phyloP scores from a whole-genome alignment of 1,140 invertebrate genomes.

The Caenorhabditis inopinata region DNA sequence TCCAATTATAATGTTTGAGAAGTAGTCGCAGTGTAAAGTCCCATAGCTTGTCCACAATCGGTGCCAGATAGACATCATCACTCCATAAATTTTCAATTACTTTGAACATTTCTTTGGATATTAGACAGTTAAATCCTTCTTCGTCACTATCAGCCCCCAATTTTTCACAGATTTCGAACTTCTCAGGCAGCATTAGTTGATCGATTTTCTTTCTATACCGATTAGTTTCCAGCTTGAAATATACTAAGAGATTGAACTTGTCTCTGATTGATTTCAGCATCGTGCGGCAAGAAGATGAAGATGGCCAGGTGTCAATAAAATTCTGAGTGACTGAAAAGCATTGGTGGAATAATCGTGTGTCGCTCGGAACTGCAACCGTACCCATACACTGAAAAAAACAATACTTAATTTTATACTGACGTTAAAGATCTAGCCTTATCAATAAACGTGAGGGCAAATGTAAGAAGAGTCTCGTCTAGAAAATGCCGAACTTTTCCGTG shows the following conservation, averaged over 20 bases:
- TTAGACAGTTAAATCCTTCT: slow-evolving; percentile 44
- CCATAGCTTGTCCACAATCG: slow-evolving; percentile 77
- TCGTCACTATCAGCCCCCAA: slow-evolving; percentile 25
- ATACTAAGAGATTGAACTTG: slow-evolving; percentile 50
- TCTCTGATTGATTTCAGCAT: slow-evolving; percentile 41
- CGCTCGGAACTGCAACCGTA: slow-evolving; percentile 30
- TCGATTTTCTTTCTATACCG: slow-evolving; percentile 9
- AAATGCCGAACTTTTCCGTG: not conserved
- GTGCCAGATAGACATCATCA: slow-evolving; percentile 42
- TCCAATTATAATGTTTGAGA: slow-evolving; percentile 77
- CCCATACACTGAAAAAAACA: slow-evolving; percentile 9
- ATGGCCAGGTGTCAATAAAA: slow-evolving; percentile 36
- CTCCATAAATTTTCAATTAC: slow-evolving; percentile 42
- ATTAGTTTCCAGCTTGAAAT: slow-evolving; percentile 43
- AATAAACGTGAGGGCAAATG: slow-evolving; percentile 41
- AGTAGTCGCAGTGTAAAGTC: slow-evolving; percentile 81
- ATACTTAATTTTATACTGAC: not conserved
- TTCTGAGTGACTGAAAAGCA: not conserved
- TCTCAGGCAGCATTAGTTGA: not conserved
- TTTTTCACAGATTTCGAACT: not conserved
- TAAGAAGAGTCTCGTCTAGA: slow-evolving; percentile 45
- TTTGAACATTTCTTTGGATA: slow-evolving; percentile 71
- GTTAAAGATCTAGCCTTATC: slow-evolving; percentile 21
- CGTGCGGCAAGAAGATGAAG: not conserved
- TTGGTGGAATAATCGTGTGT: slow-evolving; percentile 37